Evolutionary conservation across 2,797 vertebrate species (phyloP).

Genomic region (Rhinatrema bivittatum): DNA sequence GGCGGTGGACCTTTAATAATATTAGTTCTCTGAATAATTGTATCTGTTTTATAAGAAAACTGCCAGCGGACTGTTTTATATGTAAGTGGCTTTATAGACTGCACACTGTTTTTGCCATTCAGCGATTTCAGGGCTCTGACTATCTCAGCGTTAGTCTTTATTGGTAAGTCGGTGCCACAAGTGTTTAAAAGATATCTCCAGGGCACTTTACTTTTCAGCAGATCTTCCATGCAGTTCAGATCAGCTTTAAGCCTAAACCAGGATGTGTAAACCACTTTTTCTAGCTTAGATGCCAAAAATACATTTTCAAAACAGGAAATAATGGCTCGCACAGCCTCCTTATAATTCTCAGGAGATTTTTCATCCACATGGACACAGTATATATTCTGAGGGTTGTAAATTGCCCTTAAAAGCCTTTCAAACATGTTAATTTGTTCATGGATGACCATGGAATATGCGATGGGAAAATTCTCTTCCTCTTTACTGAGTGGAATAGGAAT

Average conservation of each 20-base stretch:
- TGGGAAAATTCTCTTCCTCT: conserved; percentile 67
- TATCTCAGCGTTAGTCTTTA: conserved; percentile 76
- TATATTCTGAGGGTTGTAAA: conserved; percentile 74
- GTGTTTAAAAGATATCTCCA: conserved; percentile 81
- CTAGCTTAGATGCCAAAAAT: conserved; percentile 67
- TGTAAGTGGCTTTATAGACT: conserved; percentile 51
- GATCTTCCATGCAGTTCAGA: conserved; percentile 75
- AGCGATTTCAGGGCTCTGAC: conserved; percentile 56
- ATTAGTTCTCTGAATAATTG: conserved; percentile 21
- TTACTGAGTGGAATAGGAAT: conserved; percentile 50
- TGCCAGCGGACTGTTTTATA: conserved; percentile 59
- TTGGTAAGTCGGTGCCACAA: conserved; percentile 74
- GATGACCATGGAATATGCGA: conserved; percentile 79
- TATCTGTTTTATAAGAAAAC: conserved; percentile 46
- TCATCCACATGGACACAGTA: conserved; percentile 75
- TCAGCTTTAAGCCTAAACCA: conserved; percentile 80
- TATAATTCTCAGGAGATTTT: conserved; percentile 55
- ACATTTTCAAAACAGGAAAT: conserved; percentile 71
- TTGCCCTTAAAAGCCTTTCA: conserved; percentile 64
- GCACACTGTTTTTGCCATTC: conserved; percentile 69
- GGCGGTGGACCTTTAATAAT: conserved; percentile 57
- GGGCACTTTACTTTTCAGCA: conserved; percentile 50
- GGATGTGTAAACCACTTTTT: conserved; percentile 73
- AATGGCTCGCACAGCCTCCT: conserved; percentile 50
- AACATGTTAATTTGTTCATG: conserved; percentile 79